Evolutionary conservation across 2,888 invertebrate species (phyloP).

Genomic region (Eulithis prunata): DNA sequence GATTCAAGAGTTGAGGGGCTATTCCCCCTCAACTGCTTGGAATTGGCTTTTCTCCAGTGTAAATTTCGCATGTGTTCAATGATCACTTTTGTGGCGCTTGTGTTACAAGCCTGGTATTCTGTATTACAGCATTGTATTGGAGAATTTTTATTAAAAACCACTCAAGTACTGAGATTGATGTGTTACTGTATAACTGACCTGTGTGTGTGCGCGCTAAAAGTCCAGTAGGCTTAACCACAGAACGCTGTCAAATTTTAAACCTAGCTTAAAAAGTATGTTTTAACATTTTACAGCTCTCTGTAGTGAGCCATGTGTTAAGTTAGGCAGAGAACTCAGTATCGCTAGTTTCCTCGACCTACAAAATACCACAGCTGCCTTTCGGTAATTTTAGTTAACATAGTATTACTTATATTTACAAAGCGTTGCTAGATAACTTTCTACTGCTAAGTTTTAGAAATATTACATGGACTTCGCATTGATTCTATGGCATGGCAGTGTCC

Average conservation of each 20-base stretch:
- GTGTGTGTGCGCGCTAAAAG: constrained; percentile 45
- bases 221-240: constrained; percentile 10
- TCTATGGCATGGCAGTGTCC: not conserved
- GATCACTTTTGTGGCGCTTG: constrained; percentile 9
- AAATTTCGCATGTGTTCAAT: constrained; percentile 9
- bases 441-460: constrained; percentile 30
- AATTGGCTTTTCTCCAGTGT: constrained; percentile 25
- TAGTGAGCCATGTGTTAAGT: constrained; percentile 29
- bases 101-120: not conserved
- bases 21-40: not conserved
- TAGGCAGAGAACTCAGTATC: constrained; percentile 36
- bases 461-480: constrained; percentile 29
- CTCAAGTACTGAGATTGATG: constrained; percentile 50
- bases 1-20: not conserved
- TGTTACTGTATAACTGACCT: constrained; percentile 45
- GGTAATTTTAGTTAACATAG: constrained; percentile 48
- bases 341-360: constrained; percentile 37
- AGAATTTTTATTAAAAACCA: not conserved
- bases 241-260: constrained; percentile 7
- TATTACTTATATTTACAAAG: constrained; percentile 53
- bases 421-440: constrained; percentile 41
- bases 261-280: not conserved
- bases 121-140: not conserved
- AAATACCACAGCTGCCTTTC: constrained; percentile 45
- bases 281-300: constrained; percentile 16